Base-by-base conservation (phyloP, 2,113 vertebrate species). In the Chlorodrepanis virens region DNA sequence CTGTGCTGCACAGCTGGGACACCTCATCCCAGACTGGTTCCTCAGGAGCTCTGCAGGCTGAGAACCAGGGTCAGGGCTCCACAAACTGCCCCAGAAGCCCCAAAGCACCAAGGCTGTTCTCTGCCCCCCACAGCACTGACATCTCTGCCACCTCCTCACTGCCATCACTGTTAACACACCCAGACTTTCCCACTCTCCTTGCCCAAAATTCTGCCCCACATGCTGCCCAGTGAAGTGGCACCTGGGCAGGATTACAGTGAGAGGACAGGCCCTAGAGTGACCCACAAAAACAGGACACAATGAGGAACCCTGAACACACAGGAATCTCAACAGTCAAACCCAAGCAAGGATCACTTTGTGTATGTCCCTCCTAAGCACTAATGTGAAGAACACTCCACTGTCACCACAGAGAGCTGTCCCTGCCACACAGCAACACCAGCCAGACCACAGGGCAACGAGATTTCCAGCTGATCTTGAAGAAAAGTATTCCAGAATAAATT, bases 281-380 rank as follows among this genome's bases (percentile, higher is more conserved):
- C 67, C 6, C 3, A 21, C 45, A 56, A 5, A 3, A 65, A 15
- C 9, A 42, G 15, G 25, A 27, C 45, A 37, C 23, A 24, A 1
- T 0, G 1, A 47, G 10, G 25, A 69, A 61, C 5, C 42, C 68
- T 5, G n/a, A 28, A 47, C 4, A 0, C 4, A 4, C 1, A 7
- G 61, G 14, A 19, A 37, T 5, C 54, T 39, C 70, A 9, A 2
- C 1, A 4, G 1, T 33, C 20, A 54, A 54, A n/a, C 11, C 89
- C 7, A 53, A n/a, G 64, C 42, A 52, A 49, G 63, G 60, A 45
- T 12, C 11, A 14, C 39, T 64, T 7, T 28, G n/a, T 16, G 10
- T 1, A n/a, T 19, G 67, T 14, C 60, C 25, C n/a, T 39, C 39
- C 31, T 25, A 11, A 63, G n/a, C 12, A 29, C 10, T 8, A 6